Percentiles rank a stretch among this genome's conserved stretches.
Evolutionary conservation across 1,140 invertebrate genomes (phyloP).

Genomic region (Argopecten irradians): DNA sequence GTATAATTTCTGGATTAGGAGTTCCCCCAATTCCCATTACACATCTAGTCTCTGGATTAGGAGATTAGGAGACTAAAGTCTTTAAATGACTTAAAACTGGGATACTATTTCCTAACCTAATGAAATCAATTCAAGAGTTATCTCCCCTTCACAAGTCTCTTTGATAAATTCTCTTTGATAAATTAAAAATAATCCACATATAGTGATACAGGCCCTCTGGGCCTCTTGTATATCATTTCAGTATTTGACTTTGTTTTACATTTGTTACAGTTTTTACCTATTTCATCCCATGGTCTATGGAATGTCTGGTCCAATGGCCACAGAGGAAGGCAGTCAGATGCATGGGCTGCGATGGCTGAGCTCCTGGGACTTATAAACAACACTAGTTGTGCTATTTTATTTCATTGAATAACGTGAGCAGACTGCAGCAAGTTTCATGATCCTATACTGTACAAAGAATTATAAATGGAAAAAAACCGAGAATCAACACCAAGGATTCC

Average conservation of each 20-base stretch:
- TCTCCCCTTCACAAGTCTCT: no score
- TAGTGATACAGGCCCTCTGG: background rate
- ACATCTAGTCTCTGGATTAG: background rate
- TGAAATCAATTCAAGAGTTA: background rate
- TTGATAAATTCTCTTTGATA: background rate
- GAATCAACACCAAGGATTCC: no score
- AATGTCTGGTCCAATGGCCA: constrained; percentile 63
- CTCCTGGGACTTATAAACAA: constrained; percentile 63
- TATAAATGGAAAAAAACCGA: background rate
- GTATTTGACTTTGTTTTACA: constrained; percentile 26
- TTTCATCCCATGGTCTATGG: constrained; percentile 71
- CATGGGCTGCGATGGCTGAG: constrained; percentile 69
- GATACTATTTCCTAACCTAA: background rate
- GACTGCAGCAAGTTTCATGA: background rate
- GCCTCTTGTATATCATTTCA: no score
- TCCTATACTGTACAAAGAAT: background rate
- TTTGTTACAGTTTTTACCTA: constrained; percentile 69
- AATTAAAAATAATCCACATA: background rate
- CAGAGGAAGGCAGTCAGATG: constrained; percentile 62
- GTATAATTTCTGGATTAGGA: background rate
- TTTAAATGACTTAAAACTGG: background rate
- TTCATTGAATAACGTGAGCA: no score
- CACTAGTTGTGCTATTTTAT: no score
- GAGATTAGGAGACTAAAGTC: background rate
- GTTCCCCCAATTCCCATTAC: no score